Evolutionary conservation across 2,113 vertebrate genomes (phyloP).

Genomic region (Orientallactaga bullata): DNA sequence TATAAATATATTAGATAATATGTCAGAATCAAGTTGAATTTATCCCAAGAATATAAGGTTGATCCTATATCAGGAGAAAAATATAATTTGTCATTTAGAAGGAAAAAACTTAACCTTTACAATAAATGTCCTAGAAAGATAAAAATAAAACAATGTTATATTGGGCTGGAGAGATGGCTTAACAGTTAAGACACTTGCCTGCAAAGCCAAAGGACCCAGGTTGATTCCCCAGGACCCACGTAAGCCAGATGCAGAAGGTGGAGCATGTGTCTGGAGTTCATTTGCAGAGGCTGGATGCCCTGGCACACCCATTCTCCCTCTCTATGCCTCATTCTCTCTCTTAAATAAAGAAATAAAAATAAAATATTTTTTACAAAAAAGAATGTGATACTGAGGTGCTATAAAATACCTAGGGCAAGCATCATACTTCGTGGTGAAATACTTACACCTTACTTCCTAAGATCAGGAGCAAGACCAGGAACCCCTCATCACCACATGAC

Average conservation of each 20-base stretch:
- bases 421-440: background rate
- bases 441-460: background rate
- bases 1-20: conserved; percentile 30
- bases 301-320: too few relatives aligned
- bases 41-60: background rate
- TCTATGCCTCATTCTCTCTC: too few relatives aligned
- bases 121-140: background rate
- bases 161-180: too few relatives aligned
- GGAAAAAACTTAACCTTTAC: background rate
- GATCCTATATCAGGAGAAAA: background rate
- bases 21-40: background rate
- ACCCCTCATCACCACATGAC: background rate
- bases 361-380: too few relatives aligned
- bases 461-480: background rate
- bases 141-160: conserved; percentile 17
- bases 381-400: background rate
- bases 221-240: too few relatives aligned
- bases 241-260: too few relatives aligned
- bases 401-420: background rate
- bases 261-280: too few relatives aligned
- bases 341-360: too few relatives aligned
- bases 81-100: conserved; percentile 23
- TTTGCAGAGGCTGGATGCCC: too few relatives aligned
- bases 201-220: too few relatives aligned
- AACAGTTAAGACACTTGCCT: too few relatives aligned